These are phyloP conservation scores for Poecilia wingei DNA, from an alignment of 2,797 vertebrate species.

Conservation along the genomic window DNA sequence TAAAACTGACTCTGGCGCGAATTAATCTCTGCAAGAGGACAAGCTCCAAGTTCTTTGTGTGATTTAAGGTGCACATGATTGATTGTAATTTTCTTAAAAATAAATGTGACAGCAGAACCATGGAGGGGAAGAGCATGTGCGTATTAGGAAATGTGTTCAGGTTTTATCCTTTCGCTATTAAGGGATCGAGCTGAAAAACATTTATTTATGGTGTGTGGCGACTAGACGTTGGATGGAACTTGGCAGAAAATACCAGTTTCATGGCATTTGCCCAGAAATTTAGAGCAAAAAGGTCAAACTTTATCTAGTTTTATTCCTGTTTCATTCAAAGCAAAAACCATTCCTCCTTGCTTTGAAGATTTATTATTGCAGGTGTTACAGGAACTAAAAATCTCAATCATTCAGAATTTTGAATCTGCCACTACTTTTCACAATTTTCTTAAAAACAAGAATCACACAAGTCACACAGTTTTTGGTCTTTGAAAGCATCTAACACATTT, in stretches of 20 bases:
- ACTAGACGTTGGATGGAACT: neutral
- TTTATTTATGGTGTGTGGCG: neutral
- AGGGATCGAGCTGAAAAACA: neutral
- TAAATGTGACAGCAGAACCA: conserved; percentile 27
- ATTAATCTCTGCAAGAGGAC: conserved; percentile 52
- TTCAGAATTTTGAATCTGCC: neutral
- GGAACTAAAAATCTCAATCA: neutral
- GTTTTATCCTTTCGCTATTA: neutral
- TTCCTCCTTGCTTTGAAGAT: neutral
- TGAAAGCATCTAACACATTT: neutral
- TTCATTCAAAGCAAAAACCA: neutral
- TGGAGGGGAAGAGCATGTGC: conserved; percentile 7
- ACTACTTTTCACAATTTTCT: neutral
- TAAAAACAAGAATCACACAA: neutral
- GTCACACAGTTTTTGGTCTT: neutral
- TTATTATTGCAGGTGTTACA: neutral
- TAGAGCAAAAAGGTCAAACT: neutral
- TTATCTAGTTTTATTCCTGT: neutral
- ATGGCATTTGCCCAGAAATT: neutral
- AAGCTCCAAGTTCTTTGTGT: conserved; percentile 37
- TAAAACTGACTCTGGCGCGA: conserved; percentile 59
- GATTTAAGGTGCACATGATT: conserved; percentile 57
- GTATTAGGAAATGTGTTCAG: neutral
- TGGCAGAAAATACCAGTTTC: neutral
- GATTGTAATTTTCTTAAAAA: conserved; percentile 40